Base-by-base conservation (phyloP, 1,140 invertebrate genomes). In the Drosophila watanabei region DNA sequence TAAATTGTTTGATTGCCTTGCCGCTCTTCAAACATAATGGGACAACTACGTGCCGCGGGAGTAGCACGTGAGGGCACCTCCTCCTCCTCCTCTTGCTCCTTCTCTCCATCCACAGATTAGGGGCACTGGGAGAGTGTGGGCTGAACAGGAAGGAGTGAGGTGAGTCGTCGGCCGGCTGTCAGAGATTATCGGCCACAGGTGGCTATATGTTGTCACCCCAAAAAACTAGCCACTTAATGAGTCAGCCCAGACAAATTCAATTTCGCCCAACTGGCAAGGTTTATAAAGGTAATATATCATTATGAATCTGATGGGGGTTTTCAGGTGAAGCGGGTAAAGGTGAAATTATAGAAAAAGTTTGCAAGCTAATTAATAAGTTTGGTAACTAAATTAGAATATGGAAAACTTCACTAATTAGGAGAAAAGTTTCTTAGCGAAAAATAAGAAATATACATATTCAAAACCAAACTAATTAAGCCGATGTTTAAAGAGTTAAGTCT, bases 1-100 rank as follows among this genome's bases (percentile, higher is more conserved):
- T 88, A 88, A 84, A 88, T 75, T 88, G 80, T 80, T 88, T 87
- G 80, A 80, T 64, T 83, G 72, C 65, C 68, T 35, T 33, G 54
- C 54, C 82, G 71, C 77, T 71, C 65, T 59, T 49, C 69, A 83
- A 83, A 88, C 84, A 88, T 59, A 71, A 76, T 65, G 52, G 51
- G 77, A 66, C 54, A 71, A 52, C 43, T 68, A 52, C 62, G 39
- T 57, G 49, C 10, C 6, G 49, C 1, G 28, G 28, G 10, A 61
- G 41, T 57, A 41, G 48, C 58, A 57, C 35, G 65, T 79, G 58
- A 49, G 41, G 32, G 24, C 43, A 24, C 7, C 59, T 8, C 16
- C 37, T 43, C 20, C 14, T 16, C 0, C 32, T 28, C 5, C 43
- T n/a, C 0, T 18, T 39, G 1, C n/a, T 45, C 10, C 11, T 28